Evolutionary conservation across 1,140 invertebrate species (phyloP), one percentile per base, ranked within the genome.

Genomic region (Nasonia giraulti): DNA sequence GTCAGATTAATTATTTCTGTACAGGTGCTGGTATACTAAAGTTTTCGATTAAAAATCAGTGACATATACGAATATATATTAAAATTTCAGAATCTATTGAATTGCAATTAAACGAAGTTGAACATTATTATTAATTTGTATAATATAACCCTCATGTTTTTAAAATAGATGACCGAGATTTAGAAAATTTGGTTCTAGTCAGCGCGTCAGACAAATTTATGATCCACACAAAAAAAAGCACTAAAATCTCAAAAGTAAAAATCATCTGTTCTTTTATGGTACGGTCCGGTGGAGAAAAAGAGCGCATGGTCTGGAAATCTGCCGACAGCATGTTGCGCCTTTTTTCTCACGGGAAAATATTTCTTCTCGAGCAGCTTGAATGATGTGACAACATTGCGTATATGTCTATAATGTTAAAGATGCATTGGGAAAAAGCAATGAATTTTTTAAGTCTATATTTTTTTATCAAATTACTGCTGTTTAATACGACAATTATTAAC

Each of bases 221-320:
- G 79, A 85, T 23, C 44, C 37, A 17, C 66, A 84, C n/a, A 69
- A 77, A 84, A 81, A 81, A 80, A 81, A 69, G 37, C 62, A 80
- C n/a, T 84, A 84, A 84, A 84, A 27, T 17, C 6, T 66, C 23
- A 5, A 14, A 17, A 33, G 27, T 85, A 85, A 86, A 74, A 85
- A 78, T 71, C 83, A 85, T 79, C 47, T 84, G 86, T 83, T 84
- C 76, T 81, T 86, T 86, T 78, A 85, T 78, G 71, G 23, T 50
- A 55, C 47, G 40, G 50, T 7, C 20, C 62, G 50, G 55, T 75
- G 20, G 62, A 76, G 55, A 75, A 75, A 75, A 81, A 79, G 40
- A 77, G 37, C 27, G 12, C 27, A 37, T 68, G 20, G n/a, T 10
- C 78, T 62, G 78, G 80, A 80, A 85, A 85, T 85, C 84, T 85